Evolutionary conservation across 2,113 vertebrate genomes (phyloP).

Genomic region (Dissostichus mawsoni): DNA sequence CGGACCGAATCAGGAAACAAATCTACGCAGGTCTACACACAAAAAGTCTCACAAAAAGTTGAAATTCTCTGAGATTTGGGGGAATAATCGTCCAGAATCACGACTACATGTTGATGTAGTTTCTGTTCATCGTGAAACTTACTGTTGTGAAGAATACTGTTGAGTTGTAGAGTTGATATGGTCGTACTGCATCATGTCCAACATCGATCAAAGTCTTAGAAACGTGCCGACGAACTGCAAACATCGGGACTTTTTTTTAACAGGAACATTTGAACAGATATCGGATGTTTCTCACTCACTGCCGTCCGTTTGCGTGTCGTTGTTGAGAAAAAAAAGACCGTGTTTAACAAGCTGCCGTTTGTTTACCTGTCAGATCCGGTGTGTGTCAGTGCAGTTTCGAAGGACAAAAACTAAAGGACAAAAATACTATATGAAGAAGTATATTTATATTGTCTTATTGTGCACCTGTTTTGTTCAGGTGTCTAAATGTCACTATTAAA

Average conservation of each 20-base stretch:
- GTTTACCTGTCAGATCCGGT: conserved; percentile 41
- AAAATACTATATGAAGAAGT: conserved; percentile 72
- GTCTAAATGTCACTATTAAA: conserved; percentile 86
- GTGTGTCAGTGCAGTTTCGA: conserved; percentile 59
- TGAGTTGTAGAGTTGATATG: conserved; percentile 42
- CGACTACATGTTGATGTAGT: conserved; percentile 2
- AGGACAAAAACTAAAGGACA: conserved; percentile 19
- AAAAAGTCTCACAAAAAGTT: background rate
- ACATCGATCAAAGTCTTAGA: conserved; percentile 48
- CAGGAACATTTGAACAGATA: background rate
- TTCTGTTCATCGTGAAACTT: conserved; percentile 45
- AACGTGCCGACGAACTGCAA: conserved; percentile 13
- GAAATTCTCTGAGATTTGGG: background rate
- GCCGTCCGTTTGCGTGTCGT: conserved; percentile 19
- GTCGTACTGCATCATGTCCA: conserved; percentile 40
- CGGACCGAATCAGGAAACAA: too few species aligned
- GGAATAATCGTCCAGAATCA: background rate
- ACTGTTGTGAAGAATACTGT: conserved; percentile 51
- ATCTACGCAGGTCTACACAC: too few species aligned
- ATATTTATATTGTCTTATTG: conserved; percentile 81
- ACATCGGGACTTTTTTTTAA: too few species aligned
- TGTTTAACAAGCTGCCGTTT: background rate
- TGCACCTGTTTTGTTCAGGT: conserved; percentile 85
- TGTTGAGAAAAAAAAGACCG: conserved; percentile 2
- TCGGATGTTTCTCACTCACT: background rate